phyloP scores from a whole-genome alignment of 2,888 invertebrate species.

The Antheraea assamensis region DNA sequence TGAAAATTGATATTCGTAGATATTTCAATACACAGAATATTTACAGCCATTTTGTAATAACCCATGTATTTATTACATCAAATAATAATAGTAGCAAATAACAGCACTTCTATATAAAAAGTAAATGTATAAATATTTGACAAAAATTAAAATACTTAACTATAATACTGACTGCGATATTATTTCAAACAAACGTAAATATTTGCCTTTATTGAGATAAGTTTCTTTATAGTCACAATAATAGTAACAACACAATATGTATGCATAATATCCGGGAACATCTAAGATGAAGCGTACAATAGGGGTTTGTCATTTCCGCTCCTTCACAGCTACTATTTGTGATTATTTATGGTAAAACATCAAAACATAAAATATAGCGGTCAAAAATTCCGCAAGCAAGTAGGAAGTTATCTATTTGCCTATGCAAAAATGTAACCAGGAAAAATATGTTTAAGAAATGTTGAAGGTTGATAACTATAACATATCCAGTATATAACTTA shows the following conservation, averaged over 20 bases:
- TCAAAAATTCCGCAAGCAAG: neutral
- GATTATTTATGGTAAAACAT: neutral
- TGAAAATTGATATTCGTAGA: too few relatives aligned
- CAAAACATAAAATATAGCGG: conserved; percentile 7
- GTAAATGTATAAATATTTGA: too few relatives aligned
- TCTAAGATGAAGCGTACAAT: conserved; percentile 2
- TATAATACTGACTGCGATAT: too few relatives aligned
- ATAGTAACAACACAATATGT: neutral
- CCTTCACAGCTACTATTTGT: neutral
- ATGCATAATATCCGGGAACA: neutral
- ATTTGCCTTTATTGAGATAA: neutral
- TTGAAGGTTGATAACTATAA: neutral
- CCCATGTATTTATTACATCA: too few relatives aligned
- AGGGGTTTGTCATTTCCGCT: neutral
- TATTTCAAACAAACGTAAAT: too few relatives aligned
- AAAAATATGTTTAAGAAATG: neutral
- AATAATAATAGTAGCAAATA: too few relatives aligned
- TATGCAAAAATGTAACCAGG: neutral
- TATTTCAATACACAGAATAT: too few relatives aligned
- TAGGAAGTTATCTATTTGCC: neutral
- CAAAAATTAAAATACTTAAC: too few relatives aligned
- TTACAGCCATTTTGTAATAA: too few relatives aligned
- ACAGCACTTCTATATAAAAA: too few relatives aligned
- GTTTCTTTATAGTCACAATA: neutral
- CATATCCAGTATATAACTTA: neutral